Evolutionary conservation across 2,888 invertebrate genomes (phyloP), one percentile per base, ranked within the genome.

Genomic region (Eristalis pertinax): DNA sequence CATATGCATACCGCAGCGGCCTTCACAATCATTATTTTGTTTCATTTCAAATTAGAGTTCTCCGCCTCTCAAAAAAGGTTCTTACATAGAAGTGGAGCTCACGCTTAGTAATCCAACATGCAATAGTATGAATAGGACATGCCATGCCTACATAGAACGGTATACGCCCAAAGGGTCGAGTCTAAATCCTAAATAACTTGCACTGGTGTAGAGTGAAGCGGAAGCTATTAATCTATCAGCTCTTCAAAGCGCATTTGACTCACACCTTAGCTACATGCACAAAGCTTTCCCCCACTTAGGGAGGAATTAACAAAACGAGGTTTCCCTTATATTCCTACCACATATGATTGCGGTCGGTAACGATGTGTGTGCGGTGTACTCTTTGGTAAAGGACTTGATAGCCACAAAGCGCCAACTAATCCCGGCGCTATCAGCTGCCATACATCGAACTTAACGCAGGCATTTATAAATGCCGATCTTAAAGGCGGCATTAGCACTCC

Each of bases 341-440:
- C 50, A 50, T 19, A 19, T 2, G 50, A 7, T 50, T 50, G 50
- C 50, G 5, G 19, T 60, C 24, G 60, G 11, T n/a, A 60, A 24
- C 50, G 35, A 35, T 11, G 8, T 35, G 35, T 11, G 11, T 10
- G 8, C 11, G 13, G 38, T 11, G 11, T 3, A 13, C 13, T 11
- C 2, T 13, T 2, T n/a, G 19, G 50, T 2, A 19, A 8, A 50
- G 50, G 50, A 50, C 41, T 15, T 43, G 35, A 3, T 19, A 69
- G 43, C 63, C 22, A 35, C 22, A 58, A 72, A 58, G 70, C 64
- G 56, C 63, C 64, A 70, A 78, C 70, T 78, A 78, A 78, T 38
- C 38, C 69, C 50, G 22, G 15, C 67, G 38, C 50, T 56, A 78
- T 58, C 60, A 24, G 24, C 38, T 65, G 24, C 41, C 41, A 67